phyloP scores from a whole-genome alignment of 2,113 vertebrate genomes.

The Rhombomys opimus region DNA sequence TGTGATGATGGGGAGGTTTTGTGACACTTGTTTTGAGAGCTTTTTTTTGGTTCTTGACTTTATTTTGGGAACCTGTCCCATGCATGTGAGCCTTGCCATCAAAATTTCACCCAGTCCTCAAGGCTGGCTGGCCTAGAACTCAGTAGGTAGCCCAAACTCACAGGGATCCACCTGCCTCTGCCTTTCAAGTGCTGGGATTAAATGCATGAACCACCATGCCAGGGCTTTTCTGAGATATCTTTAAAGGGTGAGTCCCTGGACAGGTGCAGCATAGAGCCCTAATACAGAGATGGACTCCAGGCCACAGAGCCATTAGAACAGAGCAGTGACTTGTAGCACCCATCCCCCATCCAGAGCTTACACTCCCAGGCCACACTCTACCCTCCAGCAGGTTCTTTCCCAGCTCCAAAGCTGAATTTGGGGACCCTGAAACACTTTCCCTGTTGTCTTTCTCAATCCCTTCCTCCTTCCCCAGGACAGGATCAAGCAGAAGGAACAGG shows the following conservation, averaged over 20 bases:
- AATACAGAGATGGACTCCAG: too few species aligned
- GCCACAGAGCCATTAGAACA: not conserved
- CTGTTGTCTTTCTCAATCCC: not conserved
- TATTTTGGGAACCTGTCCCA: not conserved
- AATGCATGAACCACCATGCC: not conserved
- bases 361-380: rapidly evolving
- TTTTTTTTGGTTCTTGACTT: not conserved
- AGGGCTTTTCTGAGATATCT: not conserved
- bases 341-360: not conserved
- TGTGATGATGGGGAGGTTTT: not conserved
- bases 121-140: not conserved
- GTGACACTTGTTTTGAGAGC: rapidly evolving
- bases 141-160: not conserved
- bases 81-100: not conserved
- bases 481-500: not conserved
- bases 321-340: not conserved
- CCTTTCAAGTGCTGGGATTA: not conserved
- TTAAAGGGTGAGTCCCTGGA: not conserved
- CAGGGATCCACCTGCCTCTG: not conserved
- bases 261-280: not conserved
- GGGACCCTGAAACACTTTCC: not conserved
- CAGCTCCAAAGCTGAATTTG: not conserved
- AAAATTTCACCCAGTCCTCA: not conserved
- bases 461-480: not conserved
- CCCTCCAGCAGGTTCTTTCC: not conserved